These are phyloP conservation scores for Pachyrhynchus sulphureomaculatus DNA, from an alignment of 1,140 invertebrate genomes.

Conservation along the genomic window DNA sequence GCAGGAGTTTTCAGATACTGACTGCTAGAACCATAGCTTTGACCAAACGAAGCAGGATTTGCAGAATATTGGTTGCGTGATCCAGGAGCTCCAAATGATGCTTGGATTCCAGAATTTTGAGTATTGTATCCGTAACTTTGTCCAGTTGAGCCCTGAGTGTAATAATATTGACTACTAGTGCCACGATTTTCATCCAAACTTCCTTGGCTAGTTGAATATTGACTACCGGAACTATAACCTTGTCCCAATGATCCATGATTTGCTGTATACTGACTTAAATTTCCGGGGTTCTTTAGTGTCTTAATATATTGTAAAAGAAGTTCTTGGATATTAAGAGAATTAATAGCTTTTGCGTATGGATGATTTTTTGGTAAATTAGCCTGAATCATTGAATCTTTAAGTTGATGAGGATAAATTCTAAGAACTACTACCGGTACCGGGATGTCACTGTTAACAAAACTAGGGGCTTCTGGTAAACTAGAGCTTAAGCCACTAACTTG, in stretches of 20 bases:
- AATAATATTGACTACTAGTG: constrained; percentile 9
- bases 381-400: constrained; percentile 56
- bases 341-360: constrained; percentile 55
- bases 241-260: background rate
- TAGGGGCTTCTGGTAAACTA: constrained; percentile 31
- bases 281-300: constrained; percentile 29
- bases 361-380: constrained; percentile 57
- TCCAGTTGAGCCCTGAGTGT: background rate
- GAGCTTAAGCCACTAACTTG: constrained; percentile 39
- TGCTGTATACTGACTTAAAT: constrained; percentile 12
- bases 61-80: no score
- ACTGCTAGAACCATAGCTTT: no score
- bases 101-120: background rate
- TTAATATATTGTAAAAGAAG: constrained; percentile 46
- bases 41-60: no score
- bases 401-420: constrained; percentile 58
- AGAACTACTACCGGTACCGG: constrained; percentile 59
- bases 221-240: background rate
- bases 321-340: constrained; percentile 55
- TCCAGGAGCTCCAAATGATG: no score
- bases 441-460: constrained; percentile 29
- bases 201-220: constrained; percentile 5
- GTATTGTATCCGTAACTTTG: background rate
- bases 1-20: no score
- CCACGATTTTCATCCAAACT: background rate